These are phyloP conservation scores for Ataeniobius toweri DNA, from an alignment of 2,797 vertebrate species.

Conservation along the genomic window DNA sequence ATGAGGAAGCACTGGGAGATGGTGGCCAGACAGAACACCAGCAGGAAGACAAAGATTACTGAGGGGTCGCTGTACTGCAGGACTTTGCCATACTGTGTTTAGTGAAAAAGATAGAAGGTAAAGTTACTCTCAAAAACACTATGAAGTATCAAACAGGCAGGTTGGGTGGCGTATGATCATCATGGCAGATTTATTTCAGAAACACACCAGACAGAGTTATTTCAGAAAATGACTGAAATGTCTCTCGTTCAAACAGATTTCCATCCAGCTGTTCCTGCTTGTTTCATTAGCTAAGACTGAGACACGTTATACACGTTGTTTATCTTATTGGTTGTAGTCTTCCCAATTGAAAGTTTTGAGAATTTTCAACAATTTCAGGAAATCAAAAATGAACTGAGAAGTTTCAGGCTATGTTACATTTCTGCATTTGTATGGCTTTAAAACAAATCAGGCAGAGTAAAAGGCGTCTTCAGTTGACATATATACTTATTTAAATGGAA, in stretches of 20 bases:
- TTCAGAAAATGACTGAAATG: neutral
- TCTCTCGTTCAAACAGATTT: constrained; percentile 8
- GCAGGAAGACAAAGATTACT: constrained; percentile 92
- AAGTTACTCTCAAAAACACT: neutral
- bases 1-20: constrained; percentile 96
- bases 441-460: constrained; percentile 40
- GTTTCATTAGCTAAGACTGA: neutral
- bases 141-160: neutral
- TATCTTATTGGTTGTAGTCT: neutral
- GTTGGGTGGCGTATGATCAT: constrained; percentile 45
- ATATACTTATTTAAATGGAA: neutral
- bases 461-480: constrained; percentile 16
- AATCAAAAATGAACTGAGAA: constrained; percentile 14
- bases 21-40: constrained; percentile 89
- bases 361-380: neutral
- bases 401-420: neutral
- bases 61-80: constrained; percentile 96
- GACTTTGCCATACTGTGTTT: constrained; percentile 88
- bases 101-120: neutral
- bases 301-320: neutral
- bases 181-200: constrained; percentile 31
- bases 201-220: constrained; percentile 30
- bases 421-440: neutral
- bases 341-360: neutral
- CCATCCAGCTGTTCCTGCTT: neutral